These are phyloP conservation scores for Didymodactylos carnosus DNA, from an alignment of 2,888 invertebrate genomes.

Conservation along the genomic window DNA sequence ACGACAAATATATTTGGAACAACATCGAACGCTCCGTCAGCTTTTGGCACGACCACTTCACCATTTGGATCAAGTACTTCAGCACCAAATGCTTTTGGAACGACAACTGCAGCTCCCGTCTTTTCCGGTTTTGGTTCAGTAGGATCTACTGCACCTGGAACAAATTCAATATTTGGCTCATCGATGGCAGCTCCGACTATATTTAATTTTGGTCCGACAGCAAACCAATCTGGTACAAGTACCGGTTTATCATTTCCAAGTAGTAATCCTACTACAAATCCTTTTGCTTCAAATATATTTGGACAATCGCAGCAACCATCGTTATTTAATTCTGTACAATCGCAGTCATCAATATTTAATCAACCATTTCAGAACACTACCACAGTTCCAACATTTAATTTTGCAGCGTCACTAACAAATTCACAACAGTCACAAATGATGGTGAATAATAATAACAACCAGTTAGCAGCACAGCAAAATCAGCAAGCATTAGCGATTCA, in stretches of 20 bases:
- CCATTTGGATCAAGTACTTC: background rate
- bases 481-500: background rate
- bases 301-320: no score
- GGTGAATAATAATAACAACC: no score
- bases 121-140: background rate
- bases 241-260: no score
- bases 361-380: background rate
- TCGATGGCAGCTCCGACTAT: background rate
- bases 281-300: background rate
- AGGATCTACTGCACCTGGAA: background rate
- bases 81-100: background rate
- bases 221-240: background rate
- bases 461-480: background rate
- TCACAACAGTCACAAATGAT: no score
- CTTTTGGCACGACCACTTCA: background rate
- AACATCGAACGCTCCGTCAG: background rate
- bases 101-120: background rate
- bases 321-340: background rate
- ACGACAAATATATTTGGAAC: slow-evolving; percentile 2
- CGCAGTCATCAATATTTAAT: background rate
- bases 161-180: background rate
- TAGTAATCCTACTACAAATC: no score
- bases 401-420: background rate
- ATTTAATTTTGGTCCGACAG: background rate
- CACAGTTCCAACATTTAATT: background rate